A percentile compares a stretch with the other conserved stretches of the same genome.
Evolutionary conservation across 2,888 invertebrate species (phyloP).

Genomic region (Drosophila mimetica): DNA sequence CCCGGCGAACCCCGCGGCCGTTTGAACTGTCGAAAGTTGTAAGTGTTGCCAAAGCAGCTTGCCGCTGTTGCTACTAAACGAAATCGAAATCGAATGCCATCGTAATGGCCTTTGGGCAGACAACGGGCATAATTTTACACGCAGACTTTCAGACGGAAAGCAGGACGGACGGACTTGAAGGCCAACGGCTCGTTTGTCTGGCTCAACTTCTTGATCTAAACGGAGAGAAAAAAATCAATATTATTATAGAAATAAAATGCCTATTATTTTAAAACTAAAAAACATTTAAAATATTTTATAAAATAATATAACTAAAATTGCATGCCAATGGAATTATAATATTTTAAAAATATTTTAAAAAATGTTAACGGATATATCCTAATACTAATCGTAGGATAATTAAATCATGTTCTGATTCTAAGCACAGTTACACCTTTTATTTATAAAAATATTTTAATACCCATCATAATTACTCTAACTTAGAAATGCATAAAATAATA

Average conservation of each 20-base stretch:
- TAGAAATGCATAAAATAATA: too few relatives aligned
- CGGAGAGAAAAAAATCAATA: slow-evolving; percentile 5
- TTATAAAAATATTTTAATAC: too few relatives aligned
- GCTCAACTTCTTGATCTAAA: slow-evolving; percentile 4
- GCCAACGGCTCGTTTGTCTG: slow-evolving; percentile 46
- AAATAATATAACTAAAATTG: too few relatives aligned
- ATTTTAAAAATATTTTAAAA: too few relatives aligned
- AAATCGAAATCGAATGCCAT: slow-evolving; percentile 77
- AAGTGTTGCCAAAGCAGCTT: slow-evolving; percentile 73
- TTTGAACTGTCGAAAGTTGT: slow-evolving; percentile 81
- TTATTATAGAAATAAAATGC: neutral
- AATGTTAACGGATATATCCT: too few relatives aligned
- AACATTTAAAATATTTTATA: neutral
- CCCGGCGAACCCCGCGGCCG: slow-evolving; percentile 36
- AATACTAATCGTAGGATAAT: too few relatives aligned
- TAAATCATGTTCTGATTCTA: too few relatives aligned
- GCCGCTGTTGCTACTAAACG: slow-evolving; percentile 60
- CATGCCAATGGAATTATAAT: too few relatives aligned
- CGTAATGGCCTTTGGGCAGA: slow-evolving; percentile 75
- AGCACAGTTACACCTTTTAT: too few relatives aligned
- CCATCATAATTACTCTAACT: too few relatives aligned
- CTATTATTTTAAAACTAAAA: neutral
- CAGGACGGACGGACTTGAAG: slow-evolving; percentile 10
- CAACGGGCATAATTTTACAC: slow-evolving; percentile 71
- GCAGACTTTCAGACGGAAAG: slow-evolving; percentile 46